Evolutionary conservation across 2,888 invertebrate genomes (phyloP), one percentile per base, ranked within the genome.

Genomic region (Hesperia comma): DNA sequence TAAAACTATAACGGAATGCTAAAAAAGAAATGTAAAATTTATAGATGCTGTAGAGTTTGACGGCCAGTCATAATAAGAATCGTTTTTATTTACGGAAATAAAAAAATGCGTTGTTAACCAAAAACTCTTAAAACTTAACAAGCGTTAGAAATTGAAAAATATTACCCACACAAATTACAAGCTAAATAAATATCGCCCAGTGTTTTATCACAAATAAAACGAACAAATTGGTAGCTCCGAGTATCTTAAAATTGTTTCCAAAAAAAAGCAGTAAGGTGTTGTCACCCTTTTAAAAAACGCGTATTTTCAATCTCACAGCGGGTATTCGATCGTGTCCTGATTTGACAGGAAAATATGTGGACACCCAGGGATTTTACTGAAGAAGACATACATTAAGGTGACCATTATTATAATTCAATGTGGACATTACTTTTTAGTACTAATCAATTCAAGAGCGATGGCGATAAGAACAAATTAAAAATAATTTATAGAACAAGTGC

Each of bases 391-490:
- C 86, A 86, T 92, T 91, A 89, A 83, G 82, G 73, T 70, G 75
- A 83, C 83, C 84, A 90, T 92, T 89, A 91, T 91, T 90, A 90
- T 92, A 92, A 90, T 87, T 92, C 92, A 92, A 88, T 82, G 83
- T 82, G 86, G 86, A 87, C 86, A 85, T 86, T 85, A 84, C 32
- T 17, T 82, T 80, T 82, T 73, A 57, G 66, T 68, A 46, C 26
- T 72, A 74, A 56, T 2, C n/a, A 74, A 79, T 77, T 49, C n/a
- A 62, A 68, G 6, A 41, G 76, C 67, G 66, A 4, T 72, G 77
- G 79, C 79, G 69, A 26, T 26, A 17, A 12, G 7, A 19, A 60
- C 6, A 14, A 14, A 19, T 4, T 21, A 0, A 32, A n/a, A 54
- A 14, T 26, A 54, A 14, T 54, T 43, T 43, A 14, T n/a, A n/a